Evolutionary conservation across 2,797 vertebrate genomes (phyloP).

Genomic region (Chiloscyllium punctatum): DNA sequence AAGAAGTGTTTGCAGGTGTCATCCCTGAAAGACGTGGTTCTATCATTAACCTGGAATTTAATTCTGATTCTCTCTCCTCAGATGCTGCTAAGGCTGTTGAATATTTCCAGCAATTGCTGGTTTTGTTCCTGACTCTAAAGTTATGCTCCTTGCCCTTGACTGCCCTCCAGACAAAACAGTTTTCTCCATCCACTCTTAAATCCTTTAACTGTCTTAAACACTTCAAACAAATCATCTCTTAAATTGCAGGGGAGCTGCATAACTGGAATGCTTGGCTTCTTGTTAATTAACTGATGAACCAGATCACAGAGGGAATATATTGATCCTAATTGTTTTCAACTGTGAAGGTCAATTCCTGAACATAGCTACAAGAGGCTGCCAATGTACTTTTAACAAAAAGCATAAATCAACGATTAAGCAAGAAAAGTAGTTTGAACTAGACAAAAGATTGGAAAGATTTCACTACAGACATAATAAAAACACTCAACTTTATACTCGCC

Average conservation of each 20-base stretch:
- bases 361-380: too few species aligned
- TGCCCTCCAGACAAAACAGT: not conserved
- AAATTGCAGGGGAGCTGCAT: not conserved
- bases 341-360: too few species aligned
- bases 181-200: not conserved
- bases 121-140: not conserved
- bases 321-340: too few species aligned
- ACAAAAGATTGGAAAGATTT: too few species aligned
- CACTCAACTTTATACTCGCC: too few species aligned
- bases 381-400: too few species aligned
- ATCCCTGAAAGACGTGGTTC: not conserved
- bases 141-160: not conserved
- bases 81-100: not conserved
- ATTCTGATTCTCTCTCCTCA: not conserved
- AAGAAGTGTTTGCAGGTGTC: not conserved
- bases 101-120: not conserved
- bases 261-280: not conserved
- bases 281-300: too few species aligned
- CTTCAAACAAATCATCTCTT: not conserved
- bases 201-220: not conserved
- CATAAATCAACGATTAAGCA: too few species aligned
- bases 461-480: too few species aligned
- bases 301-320: too few species aligned
- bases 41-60: not conserved
- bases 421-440: too few species aligned